These are phyloP conservation scores for Virgularia gustaviana DNA, from an alignment of 92 coral and sea anemone genomes.

Conservation along the genomic window DNA sequence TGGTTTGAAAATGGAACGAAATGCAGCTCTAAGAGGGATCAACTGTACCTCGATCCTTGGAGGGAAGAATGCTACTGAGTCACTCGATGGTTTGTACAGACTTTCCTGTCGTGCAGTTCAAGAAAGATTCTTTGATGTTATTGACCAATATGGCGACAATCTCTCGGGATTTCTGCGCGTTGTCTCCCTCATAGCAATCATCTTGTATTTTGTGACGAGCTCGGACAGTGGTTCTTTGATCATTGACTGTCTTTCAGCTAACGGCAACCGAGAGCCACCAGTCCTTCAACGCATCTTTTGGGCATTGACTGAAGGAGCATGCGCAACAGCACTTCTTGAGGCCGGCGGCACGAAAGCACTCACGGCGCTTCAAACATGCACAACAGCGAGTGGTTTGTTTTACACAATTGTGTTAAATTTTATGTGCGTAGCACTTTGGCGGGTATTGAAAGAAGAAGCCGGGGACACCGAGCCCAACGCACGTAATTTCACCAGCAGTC, in stretches of 20 bases:
- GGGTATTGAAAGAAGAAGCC: constrained; percentile 66
- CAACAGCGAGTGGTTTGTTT: constrained; percentile 68
- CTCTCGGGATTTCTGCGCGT: constrained; percentile 59
- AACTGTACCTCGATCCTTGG: constrained; percentile 68
- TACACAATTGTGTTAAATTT: constrained; percentile 74
- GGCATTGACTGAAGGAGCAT: constrained; percentile 90
- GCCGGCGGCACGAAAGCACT: constrained; percentile 70
- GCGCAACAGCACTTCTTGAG: constrained; percentile 74
- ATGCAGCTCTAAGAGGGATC: constrained; percentile 57
- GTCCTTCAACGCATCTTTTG: constrained; percentile 80
- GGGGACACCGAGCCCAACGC: constrained; percentile 75
- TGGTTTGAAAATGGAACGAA: constrained; percentile 77
- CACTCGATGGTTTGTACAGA: constrained; percentile 62
- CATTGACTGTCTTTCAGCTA: constrained; percentile 83
- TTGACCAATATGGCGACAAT: constrained; percentile 62
- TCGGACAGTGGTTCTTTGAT: constrained; percentile 92
- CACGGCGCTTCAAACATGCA: constrained; percentile 70
- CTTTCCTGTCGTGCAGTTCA: constrained; percentile 64
- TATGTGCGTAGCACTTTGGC: constrained; percentile 77
- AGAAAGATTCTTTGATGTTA: constrained; percentile 74
- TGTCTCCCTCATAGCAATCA: constrained; percentile 65
- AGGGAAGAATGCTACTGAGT: constrained; percentile 54
- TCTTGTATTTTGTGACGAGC: constrained; percentile 88
- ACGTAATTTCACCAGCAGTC: constrained; percentile 58
- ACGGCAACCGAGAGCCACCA: constrained; percentile 89